These are phyloP conservation scores for Dicrurus megarhynchus DNA, from an alignment of 2,113 vertebrate species.

Conservation along the genomic window DNA sequence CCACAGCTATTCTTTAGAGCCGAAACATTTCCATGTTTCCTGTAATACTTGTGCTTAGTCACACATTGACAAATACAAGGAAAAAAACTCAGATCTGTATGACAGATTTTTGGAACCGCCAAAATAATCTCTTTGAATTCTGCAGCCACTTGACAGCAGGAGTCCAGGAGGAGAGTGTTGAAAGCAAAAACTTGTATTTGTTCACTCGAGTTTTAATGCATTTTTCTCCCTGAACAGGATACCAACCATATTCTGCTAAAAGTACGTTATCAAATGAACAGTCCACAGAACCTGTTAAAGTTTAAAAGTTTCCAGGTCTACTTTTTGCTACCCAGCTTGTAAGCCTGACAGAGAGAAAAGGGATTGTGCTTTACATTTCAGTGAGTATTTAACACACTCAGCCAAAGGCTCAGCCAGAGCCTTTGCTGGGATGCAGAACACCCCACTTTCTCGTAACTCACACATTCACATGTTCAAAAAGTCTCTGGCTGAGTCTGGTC, in stretches of 20 bases:
- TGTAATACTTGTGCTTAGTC: conserved; percentile 60
- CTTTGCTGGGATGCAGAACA: neutral
- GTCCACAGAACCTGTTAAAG: neutral
- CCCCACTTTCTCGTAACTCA: neutral
- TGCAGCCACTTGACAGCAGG: conserved; percentile 10
- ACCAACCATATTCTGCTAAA: neutral
- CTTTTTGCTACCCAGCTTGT: neutral
- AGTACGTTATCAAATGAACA: neutral
- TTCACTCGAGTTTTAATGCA: neutral
- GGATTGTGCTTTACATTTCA: neutral
- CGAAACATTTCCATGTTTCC: conserved; percentile 59
- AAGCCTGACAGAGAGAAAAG: neutral
- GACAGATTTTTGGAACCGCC: conserved; percentile 5
- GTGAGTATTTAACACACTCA: neutral
- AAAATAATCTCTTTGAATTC: conserved; percentile 37
- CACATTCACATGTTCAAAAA: neutral
- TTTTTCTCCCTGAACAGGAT: neutral
- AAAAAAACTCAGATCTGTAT: conserved; percentile 4
- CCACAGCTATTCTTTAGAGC: conserved; percentile 47
- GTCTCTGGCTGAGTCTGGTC: neutral
- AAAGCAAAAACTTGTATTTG: conserved; percentile 39
- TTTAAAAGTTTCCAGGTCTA: neutral
- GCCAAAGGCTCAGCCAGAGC: neutral
- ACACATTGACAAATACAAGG: conserved; percentile 54
- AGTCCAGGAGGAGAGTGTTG: conserved; percentile 16